Base-by-base conservation (phyloP, 2,888 invertebrate genomes). In the Neria commutata region DNA sequence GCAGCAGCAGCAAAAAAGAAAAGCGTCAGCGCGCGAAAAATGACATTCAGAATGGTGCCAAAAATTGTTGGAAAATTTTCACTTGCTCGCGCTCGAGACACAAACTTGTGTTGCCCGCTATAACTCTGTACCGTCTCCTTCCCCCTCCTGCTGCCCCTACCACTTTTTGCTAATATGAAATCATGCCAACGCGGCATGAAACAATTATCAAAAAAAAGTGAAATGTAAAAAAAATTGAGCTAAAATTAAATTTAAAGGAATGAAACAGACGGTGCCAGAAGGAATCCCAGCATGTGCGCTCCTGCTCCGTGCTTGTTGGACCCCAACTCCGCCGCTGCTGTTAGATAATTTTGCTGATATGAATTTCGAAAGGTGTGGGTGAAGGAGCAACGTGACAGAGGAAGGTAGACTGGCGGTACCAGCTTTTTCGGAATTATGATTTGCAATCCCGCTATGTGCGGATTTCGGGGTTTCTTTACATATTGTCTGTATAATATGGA, bases 181-280 rank as follows among this genome's bases (percentile, higher is more conserved):
- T 8, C 33, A 10, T 14, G 33, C 33, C 33, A 33, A 10, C 33
- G 33, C 10, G 8, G 33, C 42, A 42, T 42, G 21, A 42, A 42
- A 42, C 42, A 42, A 42, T 42, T 42, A 42, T 42, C 19, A 42
- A 42, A 72, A 71, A 71, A n/a, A n/a, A n/a, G n/a, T 71, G 70
- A 71, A 71, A 73, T 71, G 70, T n/a, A n/a, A n/a, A n/a, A n/a
- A n/a, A n/a, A n/a, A n/a, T n/a, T n/a, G n/a, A n/a, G n/a, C n/a
- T 71, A 66, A 73, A 71, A 71, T 71, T 71, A 71, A 71, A 71
- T 71, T 71, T 71, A 61, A 73, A 71, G 67, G 69, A 69, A 67
- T 69, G 65, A 70, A 72, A 69, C 71, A 71, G 69, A 72, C 71
- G 71, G 73, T 61, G 65, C 67, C 49, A 19, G 34, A 24, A 37